These are phyloP conservation scores for Stenichneumon culpator DNA, from an alignment of 2,888 invertebrate genomes.

Conservation along the genomic window DNA sequence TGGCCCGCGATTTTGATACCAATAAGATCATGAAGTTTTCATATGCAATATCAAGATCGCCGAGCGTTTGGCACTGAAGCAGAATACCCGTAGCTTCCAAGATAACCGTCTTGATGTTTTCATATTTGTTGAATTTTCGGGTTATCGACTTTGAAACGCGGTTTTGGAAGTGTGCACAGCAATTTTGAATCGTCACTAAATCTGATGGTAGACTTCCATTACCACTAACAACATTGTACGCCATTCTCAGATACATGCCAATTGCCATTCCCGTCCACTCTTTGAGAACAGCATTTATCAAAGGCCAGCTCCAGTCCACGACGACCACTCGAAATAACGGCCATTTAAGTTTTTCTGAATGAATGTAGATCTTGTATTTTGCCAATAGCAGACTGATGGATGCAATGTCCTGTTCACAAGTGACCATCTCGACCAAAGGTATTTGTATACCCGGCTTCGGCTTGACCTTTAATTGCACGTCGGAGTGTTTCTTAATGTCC, in stretches of 20 bases:
- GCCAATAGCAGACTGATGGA: constrained; percentile 20
- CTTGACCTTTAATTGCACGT: too few relatives aligned
- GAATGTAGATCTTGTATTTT: constrained; percentile 2
- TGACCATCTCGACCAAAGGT: not conserved
- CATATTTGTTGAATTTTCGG: too few relatives aligned
- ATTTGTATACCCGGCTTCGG: constrained; percentile 1
- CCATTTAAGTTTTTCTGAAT: constrained; percentile 11
- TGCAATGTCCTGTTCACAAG: not conserved
- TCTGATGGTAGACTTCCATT: not conserved
- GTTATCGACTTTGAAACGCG: constrained; percentile 13
- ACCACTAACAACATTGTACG: constrained; percentile 9
- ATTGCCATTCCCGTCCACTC: constrained; percentile 26
- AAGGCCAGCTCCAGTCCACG: constrained; percentile 18
- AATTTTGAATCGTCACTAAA: too few relatives aligned
- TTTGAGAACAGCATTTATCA: constrained; percentile 10
- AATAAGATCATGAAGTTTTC: constrained; percentile 18
- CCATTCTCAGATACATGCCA: constrained; percentile 12
- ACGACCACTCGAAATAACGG: constrained; percentile 12
- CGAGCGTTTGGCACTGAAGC: too few relatives aligned
- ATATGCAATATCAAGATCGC: too few relatives aligned
- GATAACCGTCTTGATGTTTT: too few relatives aligned
- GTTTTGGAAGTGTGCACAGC: constrained; percentile 2
- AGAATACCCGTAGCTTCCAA: too few relatives aligned
- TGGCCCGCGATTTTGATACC: not conserved
- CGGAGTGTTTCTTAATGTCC: too few relatives aligned